phyloP scores from a whole-genome alignment of 2,888 invertebrate species.

The Dicyrtomina minuta region DNA sequence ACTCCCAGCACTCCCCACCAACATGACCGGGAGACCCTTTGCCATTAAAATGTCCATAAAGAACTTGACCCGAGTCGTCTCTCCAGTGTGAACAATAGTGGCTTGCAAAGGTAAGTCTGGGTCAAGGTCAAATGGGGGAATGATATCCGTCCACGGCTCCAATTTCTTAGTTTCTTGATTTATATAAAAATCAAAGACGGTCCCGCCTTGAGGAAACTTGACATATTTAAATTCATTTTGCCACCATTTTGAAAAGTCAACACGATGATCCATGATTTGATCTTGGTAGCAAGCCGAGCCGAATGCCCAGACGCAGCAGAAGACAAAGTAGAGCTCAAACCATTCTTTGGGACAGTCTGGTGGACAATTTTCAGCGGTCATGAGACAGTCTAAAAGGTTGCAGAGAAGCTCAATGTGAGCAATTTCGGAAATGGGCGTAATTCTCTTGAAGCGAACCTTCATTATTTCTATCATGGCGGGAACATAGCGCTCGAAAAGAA shows the following conservation, averaged over 20 bases:
- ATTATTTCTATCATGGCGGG: conserved; percentile 87
- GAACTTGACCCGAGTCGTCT: conserved; percentile 84
- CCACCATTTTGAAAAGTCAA: conserved; percentile 98
- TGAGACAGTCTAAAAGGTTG: conserved; percentile 78
- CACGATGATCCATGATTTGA: conserved; percentile 84
- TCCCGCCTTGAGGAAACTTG: conserved; percentile 86
- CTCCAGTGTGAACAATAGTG: conserved; percentile 86
- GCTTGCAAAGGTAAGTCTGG: conserved; percentile 89
- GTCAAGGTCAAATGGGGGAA: conserved; percentile 88
- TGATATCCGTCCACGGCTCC: conserved; percentile 82
- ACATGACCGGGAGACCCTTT: conserved; percentile 77
- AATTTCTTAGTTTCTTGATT: conserved; percentile 88
- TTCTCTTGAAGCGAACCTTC: conserved; percentile 86
- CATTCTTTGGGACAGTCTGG: conserved; percentile 89
- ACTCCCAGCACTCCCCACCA: conserved; percentile 78
- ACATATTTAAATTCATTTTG: conserved; percentile 90
- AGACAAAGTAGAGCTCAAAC: conserved; percentile 93
- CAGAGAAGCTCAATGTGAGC: conserved; percentile 92
- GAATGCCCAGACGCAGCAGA: conserved; percentile 95
- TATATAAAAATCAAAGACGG: conserved; percentile 93
- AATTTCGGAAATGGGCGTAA: conserved; percentile 92
- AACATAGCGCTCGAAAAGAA: conserved; percentile 94
- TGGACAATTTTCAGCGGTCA: conserved; percentile 80
- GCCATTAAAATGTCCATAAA: conserved; percentile 88
- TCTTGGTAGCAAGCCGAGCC: conserved; percentile 97